These are phyloP conservation scores for Andrena bicolor DNA, from an alignment of 2,888 invertebrate species.

Conservation along the genomic window DNA sequence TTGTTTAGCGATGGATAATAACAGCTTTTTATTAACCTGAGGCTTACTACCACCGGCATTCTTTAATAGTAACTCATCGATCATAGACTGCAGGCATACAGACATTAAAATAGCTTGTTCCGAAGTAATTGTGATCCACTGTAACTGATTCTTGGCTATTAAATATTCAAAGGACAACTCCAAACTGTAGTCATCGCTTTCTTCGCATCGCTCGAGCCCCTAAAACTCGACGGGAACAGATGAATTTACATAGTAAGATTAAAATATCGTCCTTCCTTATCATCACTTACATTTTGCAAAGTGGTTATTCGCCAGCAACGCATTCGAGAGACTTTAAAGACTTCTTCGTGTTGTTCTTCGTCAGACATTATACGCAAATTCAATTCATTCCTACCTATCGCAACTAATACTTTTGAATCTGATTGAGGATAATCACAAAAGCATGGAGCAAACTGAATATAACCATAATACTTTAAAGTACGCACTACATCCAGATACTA, in stretches of 20 bases:
- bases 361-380: conserved; percentile 88
- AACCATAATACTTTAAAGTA: conserved; percentile 95
- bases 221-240: conserved; percentile 50
- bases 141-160: conserved; percentile 94
- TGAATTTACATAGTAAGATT: neutral
- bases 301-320: conserved; percentile 98
- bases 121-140: conserved; percentile 97
- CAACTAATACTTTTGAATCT: conserved; percentile 89
- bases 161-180: conserved; percentile 98
- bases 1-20: conserved; percentile 12
- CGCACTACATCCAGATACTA: conserved; percentile 95
- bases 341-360: conserved; percentile 91
- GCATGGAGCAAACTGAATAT: conserved; percentile 92
- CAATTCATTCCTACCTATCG: conserved; percentile 95
- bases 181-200: conserved; percentile 84
- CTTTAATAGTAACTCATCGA: conserved; percentile 95
- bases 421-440: conserved; percentile 91
- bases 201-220: conserved; percentile 76
- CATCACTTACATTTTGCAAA: conserved; percentile 89
- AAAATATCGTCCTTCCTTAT: neutral
- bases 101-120: conserved; percentile 98
- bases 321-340: conserved; percentile 98
- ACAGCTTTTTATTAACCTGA: conserved; percentile 75
- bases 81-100: conserved; percentile 97
- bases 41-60: conserved; percentile 88